These are phyloP conservation scores for Prinia subflava DNA, from an alignment of 2,113 vertebrate genomes.

Conservation along the genomic window DNA sequence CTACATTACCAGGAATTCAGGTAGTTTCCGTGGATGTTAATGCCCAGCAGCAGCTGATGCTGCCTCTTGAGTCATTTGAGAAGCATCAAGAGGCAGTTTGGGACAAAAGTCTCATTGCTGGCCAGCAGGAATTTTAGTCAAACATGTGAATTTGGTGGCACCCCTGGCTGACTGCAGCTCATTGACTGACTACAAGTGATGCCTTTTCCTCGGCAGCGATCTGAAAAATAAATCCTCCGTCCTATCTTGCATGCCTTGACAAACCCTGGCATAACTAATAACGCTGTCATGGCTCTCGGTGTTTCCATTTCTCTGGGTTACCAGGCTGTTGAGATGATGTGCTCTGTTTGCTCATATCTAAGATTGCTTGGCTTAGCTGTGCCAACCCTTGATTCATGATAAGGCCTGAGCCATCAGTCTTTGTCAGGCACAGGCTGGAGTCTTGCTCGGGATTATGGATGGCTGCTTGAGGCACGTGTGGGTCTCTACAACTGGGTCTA, in stretches of 20 bases:
- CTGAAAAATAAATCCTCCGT: neutral
- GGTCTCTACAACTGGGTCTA: neutral
- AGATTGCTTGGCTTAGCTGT: neutral
- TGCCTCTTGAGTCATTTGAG: neutral
- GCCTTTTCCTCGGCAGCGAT: neutral
- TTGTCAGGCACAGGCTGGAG: neutral
- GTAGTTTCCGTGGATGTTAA: neutral
- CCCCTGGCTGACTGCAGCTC: neutral
- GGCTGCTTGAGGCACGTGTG: neutral
- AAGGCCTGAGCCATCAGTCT: neutral
- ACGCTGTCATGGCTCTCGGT: neutral
- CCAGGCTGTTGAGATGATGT: neutral
- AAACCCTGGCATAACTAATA: constrained; percentile 22
- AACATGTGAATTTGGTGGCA: neutral
- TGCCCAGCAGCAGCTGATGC: neutral
- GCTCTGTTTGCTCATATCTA: neutral
- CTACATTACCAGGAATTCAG: neutral
- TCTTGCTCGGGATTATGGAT: neutral
- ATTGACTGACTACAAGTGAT: neutral
- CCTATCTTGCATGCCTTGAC: neutral
- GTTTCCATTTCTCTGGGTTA: constrained; percentile 4
- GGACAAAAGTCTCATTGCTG: neutral
- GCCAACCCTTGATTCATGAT: neutral
- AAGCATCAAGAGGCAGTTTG: neutral
- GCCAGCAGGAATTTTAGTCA: neutral